Percentiles rank a stretch among this genome's conserved stretches.
phyloP scores from a whole-genome alignment of 2,797 vertebrate genomes.

The Petrocephalus schoutedeni region DNA sequence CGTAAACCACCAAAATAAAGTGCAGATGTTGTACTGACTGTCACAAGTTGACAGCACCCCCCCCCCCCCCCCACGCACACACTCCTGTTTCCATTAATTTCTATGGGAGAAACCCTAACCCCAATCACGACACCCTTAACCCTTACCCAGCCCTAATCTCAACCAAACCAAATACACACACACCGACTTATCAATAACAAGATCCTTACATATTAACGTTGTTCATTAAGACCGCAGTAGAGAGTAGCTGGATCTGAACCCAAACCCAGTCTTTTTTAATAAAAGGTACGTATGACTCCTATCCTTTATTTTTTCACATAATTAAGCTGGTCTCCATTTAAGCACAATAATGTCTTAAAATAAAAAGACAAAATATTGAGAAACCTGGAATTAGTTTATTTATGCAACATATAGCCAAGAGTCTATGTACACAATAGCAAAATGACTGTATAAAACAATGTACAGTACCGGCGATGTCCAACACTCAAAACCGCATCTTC shows the following conservation, averaged over 20 bases:
- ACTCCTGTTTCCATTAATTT: too few species aligned
- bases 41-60: neutral
- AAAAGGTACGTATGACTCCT: neutral
- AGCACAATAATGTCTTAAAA: neutral
- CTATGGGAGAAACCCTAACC: too few species aligned
- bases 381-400: slow-evolving; percentile 20
- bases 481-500: neutral
- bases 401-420: slow-evolving; percentile 2
- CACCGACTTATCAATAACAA: neutral
- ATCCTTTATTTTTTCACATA: neutral
- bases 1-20: neutral
- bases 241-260: neutral
- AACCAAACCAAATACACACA: neutral
- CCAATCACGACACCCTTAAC: too few species aligned
- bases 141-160: too few species aligned
- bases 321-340: neutral
- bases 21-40: neutral
- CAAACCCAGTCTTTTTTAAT: slow-evolving; percentile 2
- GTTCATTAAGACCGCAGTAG: neutral
- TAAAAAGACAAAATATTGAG: neutral
- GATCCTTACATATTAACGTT: neutral
- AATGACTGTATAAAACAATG: slow-evolving; percentile 32
- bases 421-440: slow-evolving; percentile 34
- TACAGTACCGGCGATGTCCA: slow-evolving; percentile 36
- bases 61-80: too few species aligned